A percentile compares a stretch with the other conserved stretches of the same genome.
Evolutionary conservation across 2,888 invertebrate genomes (phyloP).

Genomic region (Drosophila peninsularis): DNA sequence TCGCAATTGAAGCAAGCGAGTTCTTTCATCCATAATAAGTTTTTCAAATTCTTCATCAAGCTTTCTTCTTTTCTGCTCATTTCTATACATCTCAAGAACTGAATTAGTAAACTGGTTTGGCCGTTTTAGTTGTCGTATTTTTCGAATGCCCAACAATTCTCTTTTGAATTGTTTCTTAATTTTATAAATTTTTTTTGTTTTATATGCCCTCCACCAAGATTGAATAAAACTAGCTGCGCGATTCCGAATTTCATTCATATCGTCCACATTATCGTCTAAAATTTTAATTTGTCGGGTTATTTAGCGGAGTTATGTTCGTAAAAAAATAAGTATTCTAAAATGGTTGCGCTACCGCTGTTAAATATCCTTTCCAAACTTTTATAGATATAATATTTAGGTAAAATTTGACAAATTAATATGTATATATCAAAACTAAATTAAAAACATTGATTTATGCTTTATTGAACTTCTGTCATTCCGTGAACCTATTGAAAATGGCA

Average conservation of each 20-base stretch:
- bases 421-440: too few relatives aligned
- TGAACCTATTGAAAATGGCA: too few relatives aligned
- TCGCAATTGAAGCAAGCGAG: constrained; percentile 85
- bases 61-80: constrained; percentile 62
- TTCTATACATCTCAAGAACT: constrained; percentile 69
- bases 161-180: constrained; percentile 56
- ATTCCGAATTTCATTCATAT: constrained; percentile 21
- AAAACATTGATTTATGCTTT: too few relatives aligned
- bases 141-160: constrained; percentile 70
- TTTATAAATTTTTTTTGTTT: constrained; percentile 58
- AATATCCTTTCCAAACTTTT: too few relatives aligned
- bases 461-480: too few relatives aligned
- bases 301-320: too few relatives aligned
- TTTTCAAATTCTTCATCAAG: constrained; percentile 79
- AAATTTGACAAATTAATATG: too few relatives aligned
- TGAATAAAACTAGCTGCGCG: constrained; percentile 76
- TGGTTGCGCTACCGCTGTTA: too few relatives aligned
- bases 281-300: too few relatives aligned
- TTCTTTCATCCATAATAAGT: constrained; percentile 85
- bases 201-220: constrained; percentile 71
- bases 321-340: too few relatives aligned
- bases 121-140: constrained; percentile 44
- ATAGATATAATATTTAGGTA: too few relatives aligned
- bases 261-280: constrained; percentile 38
- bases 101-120: constrained; percentile 47